Evolutionary conservation across 2,888 invertebrate genomes (phyloP), one percentile per base, ranked within the genome.

Genomic region (Diloba caeruleocephala): DNA sequence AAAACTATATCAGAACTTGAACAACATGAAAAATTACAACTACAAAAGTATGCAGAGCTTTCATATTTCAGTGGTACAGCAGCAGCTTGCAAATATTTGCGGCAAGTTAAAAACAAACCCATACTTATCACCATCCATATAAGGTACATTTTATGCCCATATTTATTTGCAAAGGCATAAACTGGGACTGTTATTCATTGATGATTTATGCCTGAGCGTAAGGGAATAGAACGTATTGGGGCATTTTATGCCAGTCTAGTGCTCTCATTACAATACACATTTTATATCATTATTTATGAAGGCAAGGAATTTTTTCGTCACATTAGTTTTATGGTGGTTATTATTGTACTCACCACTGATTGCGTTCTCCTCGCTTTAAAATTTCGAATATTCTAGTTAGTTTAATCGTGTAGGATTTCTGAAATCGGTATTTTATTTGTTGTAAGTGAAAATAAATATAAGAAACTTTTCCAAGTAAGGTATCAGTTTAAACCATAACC

Each of bases 221-320:
- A n/a, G n/a, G 13, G 1, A 23, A 25, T 17, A 12, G 3, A 48
- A 25, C 23, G 33, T 42, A 38, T n/a, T 23, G 12, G 10, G 5
- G 7, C 36, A 41, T 42, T 23, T 42, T 29, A 43, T 21, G 21
- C 6, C 21, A 21, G 21, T 21, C 7, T 7, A 21, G 21, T 21
- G 21, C 6, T 21, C 21, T 1, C 34, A 49, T 57, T 34, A 33
- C 29, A 21, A 42, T 34, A 48, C 5, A 33, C 39, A 50, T 49
- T 36, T 50, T 15, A 55, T 46, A 49, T 25, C 23, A 14, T 52
- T 50, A 44, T 50, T 66, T 56, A 34, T 50, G 28, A 25, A 19
- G 10, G 28, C n/a, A 4, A 7, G 32, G 17, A 41, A 0, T 15
- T 10, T 43, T 43, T 50, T 48, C 39, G 6, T 65, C 37, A 31